A percentile compares a stretch with the other conserved stretches of the same genome.
Conservation (phyloP, 1,140 invertebrate species). For the Procambarus virginalis region DNA sequence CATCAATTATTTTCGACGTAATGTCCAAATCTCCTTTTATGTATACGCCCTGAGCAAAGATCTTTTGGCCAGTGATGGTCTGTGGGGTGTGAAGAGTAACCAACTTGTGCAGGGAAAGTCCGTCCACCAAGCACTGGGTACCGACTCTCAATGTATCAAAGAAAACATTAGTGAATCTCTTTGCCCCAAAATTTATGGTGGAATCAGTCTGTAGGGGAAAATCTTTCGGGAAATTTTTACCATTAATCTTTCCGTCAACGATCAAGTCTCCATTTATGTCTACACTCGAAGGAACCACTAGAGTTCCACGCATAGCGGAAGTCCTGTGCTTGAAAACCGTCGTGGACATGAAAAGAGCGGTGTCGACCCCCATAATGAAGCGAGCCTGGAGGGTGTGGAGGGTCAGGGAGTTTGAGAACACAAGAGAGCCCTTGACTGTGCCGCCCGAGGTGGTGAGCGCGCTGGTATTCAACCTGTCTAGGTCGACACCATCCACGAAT, state of each 20-base stretch:
- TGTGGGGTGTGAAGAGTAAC: conserved; percentile 47
- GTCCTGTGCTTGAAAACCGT: conserved; percentile 35
- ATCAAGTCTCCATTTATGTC: conserved; percentile 12
- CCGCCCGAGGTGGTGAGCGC: conserved; percentile 4
- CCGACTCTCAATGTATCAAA: neutral
- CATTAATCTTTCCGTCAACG: conserved; percentile 29
- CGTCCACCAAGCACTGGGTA: conserved; percentile 10
- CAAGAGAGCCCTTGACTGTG: conserved; percentile 5
- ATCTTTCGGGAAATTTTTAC: conserved; percentile 21
- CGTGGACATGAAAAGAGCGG: conserved; percentile 28
- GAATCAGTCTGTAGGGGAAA: conserved; percentile 8
- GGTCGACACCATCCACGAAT: conserved; percentile 9
- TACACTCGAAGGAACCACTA: conserved; percentile 6
- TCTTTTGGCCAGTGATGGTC: conserved; percentile 30
- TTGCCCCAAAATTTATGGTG: conserved; percentile 12
- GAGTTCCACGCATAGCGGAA: neutral
- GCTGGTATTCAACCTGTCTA: conserved; percentile 6
- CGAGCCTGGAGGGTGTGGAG: conserved; percentile 7
- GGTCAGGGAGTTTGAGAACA: neutral
- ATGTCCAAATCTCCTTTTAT: conserved; percentile 38
- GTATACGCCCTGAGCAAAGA: conserved; percentile 15
- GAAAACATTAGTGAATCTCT: conserved; percentile 18
- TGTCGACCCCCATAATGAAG: conserved; percentile 48
- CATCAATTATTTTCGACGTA: conserved; percentile 26
- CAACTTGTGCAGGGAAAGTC: neutral